Conservation (phyloP, 2,888 invertebrate species). For the Physocephala rufipes region DNA sequence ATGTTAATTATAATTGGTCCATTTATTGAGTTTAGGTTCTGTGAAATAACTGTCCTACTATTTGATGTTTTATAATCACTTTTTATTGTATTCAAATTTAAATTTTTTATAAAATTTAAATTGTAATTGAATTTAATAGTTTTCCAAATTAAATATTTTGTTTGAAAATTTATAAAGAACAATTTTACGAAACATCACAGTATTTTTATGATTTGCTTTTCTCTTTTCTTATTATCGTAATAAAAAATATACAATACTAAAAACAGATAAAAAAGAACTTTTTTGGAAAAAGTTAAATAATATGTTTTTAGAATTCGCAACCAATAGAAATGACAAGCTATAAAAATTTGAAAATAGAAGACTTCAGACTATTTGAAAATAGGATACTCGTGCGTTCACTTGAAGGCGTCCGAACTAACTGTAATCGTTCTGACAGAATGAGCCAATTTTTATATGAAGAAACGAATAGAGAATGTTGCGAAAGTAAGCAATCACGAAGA, state of each 20-base stretch:
- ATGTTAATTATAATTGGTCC: no score
- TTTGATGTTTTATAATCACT: no score
- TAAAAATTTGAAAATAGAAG: slow-evolving; percentile 26
- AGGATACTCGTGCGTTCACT: no score
- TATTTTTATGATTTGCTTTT: no score
- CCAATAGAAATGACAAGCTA: slow-evolving; percentile 14
- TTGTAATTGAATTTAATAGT: no score
- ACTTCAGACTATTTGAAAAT: slow-evolving; percentile 45
- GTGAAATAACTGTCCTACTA: no score
- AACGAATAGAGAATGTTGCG: neutral
- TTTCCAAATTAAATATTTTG: no score
- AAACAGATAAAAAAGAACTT: neutral
- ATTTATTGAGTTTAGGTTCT: no score
- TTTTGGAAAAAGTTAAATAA: slow-evolving; percentile 1
- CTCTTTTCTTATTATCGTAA: neutral
- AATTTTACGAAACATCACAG: no score
- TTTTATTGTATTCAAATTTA: no score
- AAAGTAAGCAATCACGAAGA: slow-evolving; percentile 16
- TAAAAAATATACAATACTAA: neutral
- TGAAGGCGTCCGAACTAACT: slow-evolving; percentile 55
- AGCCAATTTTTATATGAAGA: slow-evolving; percentile 54
- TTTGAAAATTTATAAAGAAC: no score
- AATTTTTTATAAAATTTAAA: no score
- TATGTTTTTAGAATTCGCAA: neutral
- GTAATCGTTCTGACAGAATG: slow-evolving; percentile 50